phyloP scores from a whole-genome alignment of 2,888 invertebrate genomes.

The Caenorhabditis sinica region DNA sequence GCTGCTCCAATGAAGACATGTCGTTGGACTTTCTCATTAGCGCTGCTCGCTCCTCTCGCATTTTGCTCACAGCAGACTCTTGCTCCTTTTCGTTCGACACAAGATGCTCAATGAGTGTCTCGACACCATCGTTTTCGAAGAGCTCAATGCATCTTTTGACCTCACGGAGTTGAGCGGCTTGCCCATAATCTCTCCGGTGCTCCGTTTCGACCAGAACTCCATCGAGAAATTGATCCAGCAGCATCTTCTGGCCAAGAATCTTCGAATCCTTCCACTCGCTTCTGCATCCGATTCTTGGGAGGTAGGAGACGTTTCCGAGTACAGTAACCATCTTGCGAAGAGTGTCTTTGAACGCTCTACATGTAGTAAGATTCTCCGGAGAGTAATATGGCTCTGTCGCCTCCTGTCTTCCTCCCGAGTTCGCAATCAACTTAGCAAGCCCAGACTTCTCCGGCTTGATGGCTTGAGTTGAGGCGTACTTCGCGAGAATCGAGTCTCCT shows the following conservation, averaged over 20 bases:
- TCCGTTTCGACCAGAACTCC: slow-evolving; percentile 69
- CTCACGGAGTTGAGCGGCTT: slow-evolving; percentile 84
- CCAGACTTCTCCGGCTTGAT: slow-evolving; percentile 4
- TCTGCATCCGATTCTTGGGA: slow-evolving; percentile 42
- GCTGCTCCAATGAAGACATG: slow-evolving; percentile 49
- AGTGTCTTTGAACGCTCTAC: slow-evolving; percentile 88
- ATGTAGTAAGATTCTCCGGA: slow-evolving; percentile 81
- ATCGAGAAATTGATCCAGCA: slow-evolving; percentile 83
- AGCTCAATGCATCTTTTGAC: slow-evolving; percentile 90
- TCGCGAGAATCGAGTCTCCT: slow-evolving; percentile 93
- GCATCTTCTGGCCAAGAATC: slow-evolving; percentile 19
- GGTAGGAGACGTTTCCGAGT: slow-evolving; percentile 88
- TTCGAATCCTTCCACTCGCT: neutral
- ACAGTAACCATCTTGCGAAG: slow-evolving; percentile 94
- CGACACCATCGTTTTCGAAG: slow-evolving; percentile 86
- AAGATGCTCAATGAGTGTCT: slow-evolving; percentile 46
- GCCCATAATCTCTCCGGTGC: slow-evolving; percentile 88
- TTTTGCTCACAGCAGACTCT: slow-evolving; percentile 12
- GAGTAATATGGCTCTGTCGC: slow-evolving; percentile 76
- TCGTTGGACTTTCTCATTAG: slow-evolving; percentile 59
- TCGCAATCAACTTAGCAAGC: slow-evolving; percentile 10
- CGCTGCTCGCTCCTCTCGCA: slow-evolving; percentile 42
- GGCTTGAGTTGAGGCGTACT: slow-evolving; percentile 87
- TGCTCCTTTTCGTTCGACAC: slow-evolving; percentile 31
- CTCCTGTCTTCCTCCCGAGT: neutral